A percentile compares a stretch with the other conserved stretches of the same genome.
Evolutionary conservation across 2,888 invertebrate genomes (phyloP).

Genomic region (Dasypogon diadema): DNA sequence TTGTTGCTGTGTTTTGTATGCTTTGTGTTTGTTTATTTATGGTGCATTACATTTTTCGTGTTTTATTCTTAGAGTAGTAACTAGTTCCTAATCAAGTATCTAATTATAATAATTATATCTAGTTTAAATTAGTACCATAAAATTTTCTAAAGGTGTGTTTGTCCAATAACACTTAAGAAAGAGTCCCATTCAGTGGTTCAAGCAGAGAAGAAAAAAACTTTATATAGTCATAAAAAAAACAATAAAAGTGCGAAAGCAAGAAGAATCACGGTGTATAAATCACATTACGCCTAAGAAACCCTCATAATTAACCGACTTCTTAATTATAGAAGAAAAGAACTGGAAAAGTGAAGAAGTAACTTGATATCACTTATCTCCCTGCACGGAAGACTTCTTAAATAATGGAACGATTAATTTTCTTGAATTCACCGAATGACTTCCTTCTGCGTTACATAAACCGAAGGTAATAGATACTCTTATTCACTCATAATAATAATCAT

Average conservation of each 20-base stretch:
- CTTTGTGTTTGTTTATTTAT: conserved; percentile 29
- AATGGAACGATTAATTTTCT: conserved; percentile 30
- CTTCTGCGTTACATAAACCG: conserved; percentile 21
- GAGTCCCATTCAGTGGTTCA: too few species aligned
- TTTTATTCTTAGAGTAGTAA: too few species aligned
- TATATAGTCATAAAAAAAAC: background rate
- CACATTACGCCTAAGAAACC: background rate
- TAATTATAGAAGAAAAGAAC: conserved; percentile 7
- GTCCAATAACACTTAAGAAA: too few species aligned
- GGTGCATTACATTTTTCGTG: background rate
- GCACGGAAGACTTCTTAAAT: conserved; percentile 19
- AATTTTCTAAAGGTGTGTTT: too few species aligned
- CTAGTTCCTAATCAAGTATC: too few species aligned
- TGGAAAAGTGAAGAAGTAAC: background rate
- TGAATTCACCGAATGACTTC: background rate
- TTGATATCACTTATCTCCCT: conserved; percentile 16
- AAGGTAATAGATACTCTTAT: conserved; percentile 14
- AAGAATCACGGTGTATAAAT: background rate
- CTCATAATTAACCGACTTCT: conserved; percentile 7
- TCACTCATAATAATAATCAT: background rate
- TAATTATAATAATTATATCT: too few species aligned
- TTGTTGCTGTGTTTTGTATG: conserved; percentile 26
- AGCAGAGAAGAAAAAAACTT: background rate
- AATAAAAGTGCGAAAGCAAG: background rate
- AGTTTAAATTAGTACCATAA: too few species aligned